Evolutionary conservation across 2,113 vertebrate genomes (phyloP).

Genomic region (Perca flavescens): DNA sequence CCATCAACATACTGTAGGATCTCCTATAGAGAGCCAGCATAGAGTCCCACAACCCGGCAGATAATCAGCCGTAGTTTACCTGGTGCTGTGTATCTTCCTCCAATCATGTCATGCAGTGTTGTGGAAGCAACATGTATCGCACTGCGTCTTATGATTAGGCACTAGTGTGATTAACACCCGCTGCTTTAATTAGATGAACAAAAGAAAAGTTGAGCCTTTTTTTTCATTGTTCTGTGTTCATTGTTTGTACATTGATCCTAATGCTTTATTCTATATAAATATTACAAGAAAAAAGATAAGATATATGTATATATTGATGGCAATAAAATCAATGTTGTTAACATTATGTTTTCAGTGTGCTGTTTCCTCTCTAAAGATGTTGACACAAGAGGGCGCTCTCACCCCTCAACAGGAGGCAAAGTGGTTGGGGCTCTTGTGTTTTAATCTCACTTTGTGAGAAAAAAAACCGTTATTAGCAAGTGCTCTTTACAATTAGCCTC

Average conservation of each 20-base stretch:
- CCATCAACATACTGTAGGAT: slow-evolving; percentile 32
- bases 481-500: slow-evolving; percentile 41
- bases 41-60: slow-evolving; percentile 3
- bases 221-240: slow-evolving; percentile 43
- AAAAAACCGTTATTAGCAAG: slow-evolving; percentile 39
- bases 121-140: slow-evolving; percentile 30
- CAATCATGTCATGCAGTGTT: slow-evolving; percentile 17
- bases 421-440: background rate
- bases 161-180: slow-evolving; percentile 33
- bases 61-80: slow-evolving; percentile 25
- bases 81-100: slow-evolving; percentile 21
- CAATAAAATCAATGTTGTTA: slow-evolving; percentile 75
- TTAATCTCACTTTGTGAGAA: slow-evolving; percentile 3
- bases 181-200: slow-evolving; percentile 41
- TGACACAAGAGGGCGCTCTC: slow-evolving; percentile 68
- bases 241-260: slow-evolving; percentile 62
- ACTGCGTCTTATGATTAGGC: slow-evolving; percentile 7
- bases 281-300: slow-evolving; percentile 30
- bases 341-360: slow-evolving; percentile 10
- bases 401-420: background rate
- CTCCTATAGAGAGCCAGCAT: background rate
- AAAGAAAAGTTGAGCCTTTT: background rate
- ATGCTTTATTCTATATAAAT: slow-evolving; percentile 64
- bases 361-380: slow-evolving; percentile 19
- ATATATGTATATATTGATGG: slow-evolving; percentile 75